Percentiles rank a stretch among this genome's conserved stretches.
Conservation (phyloP, 1,140 invertebrate species). For the Orius insidiosus region DNA sequence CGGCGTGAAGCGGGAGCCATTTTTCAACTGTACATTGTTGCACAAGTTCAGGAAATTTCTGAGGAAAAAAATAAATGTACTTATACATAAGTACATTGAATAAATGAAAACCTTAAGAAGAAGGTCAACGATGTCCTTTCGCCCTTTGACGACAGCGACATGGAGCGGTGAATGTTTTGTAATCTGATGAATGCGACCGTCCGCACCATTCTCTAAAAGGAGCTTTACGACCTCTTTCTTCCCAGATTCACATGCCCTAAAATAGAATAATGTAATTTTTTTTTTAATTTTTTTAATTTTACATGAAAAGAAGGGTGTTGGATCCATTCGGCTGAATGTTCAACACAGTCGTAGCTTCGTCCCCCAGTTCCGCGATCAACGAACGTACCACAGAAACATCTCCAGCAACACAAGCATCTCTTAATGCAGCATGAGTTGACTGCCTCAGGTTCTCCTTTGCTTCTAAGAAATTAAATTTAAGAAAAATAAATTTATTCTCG, state of each 20-base stretch:
- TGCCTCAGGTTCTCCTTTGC: slow-evolving; percentile 49
- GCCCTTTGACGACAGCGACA: slow-evolving; percentile 73
- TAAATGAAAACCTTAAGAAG: slow-evolving; percentile 38
- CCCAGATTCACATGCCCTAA: slow-evolving; percentile 63
- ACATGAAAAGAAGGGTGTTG: slow-evolving; percentile 73
- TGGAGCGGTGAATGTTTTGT: slow-evolving; percentile 87
- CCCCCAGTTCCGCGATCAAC: slow-evolving; percentile 42
- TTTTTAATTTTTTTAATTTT: no score
- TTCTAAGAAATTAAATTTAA: no score
- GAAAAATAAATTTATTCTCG: no score
- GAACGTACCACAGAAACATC: slow-evolving; percentile 42
- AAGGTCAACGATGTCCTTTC: slow-evolving; percentile 59
- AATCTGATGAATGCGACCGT: slow-evolving; percentile 69
- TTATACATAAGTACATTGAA: not conserved
- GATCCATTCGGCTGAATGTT: slow-evolving; percentile 73
- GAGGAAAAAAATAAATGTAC: slow-evolving; percentile 13
- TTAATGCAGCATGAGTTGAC: slow-evolving; percentile 48
- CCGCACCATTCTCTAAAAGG: slow-evolving; percentile 63
- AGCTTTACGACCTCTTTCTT: slow-evolving; percentile 60
- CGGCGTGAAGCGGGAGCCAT: slow-evolving; percentile 84
- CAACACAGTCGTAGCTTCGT: slow-evolving; percentile 50
- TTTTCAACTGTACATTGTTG: slow-evolving; percentile 72
- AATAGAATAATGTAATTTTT: slow-evolving; percentile 15
- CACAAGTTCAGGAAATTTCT: slow-evolving; percentile 43
- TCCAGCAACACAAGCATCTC: slow-evolving; percentile 50